Conservation (phyloP, 2,113 vertebrate species). For the Apteryx mantelli region DNA sequence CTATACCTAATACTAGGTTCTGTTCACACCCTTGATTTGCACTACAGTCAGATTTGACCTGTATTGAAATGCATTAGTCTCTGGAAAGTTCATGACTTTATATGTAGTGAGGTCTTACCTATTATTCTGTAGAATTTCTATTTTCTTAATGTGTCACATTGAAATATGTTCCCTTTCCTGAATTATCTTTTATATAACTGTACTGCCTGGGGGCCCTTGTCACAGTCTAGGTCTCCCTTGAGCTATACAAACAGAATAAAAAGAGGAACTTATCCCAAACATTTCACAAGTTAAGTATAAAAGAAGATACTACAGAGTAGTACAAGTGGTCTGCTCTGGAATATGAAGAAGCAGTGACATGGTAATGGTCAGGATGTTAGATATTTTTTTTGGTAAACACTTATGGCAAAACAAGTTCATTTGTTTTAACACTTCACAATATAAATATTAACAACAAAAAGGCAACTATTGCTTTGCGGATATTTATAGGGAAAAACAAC, state of each 20-base stretch:
- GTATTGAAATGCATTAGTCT: background rate
- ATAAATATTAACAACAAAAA: background rate
- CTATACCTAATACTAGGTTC: background rate
- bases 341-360: background rate
- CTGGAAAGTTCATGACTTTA: background rate
- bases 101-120: background rate
- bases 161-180: background rate
- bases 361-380: background rate
- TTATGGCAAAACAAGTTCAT: background rate
- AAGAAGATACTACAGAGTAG: background rate
- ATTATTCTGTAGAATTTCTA: background rate
- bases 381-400: background rate
- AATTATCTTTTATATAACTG: background rate
- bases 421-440: background rate
- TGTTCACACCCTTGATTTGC: background rate
- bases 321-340: background rate
- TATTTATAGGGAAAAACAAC: accelerated
- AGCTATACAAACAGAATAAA: background rate
- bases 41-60: background rate
- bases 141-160: background rate
- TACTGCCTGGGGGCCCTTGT: background rate
- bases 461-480: background rate
- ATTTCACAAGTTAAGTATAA: background rate
- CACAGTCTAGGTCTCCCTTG: background rate
- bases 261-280: background rate